Evolutionary conservation across 2,888 invertebrate species (phyloP).

Genomic region (Melipona beecheii): DNA sequence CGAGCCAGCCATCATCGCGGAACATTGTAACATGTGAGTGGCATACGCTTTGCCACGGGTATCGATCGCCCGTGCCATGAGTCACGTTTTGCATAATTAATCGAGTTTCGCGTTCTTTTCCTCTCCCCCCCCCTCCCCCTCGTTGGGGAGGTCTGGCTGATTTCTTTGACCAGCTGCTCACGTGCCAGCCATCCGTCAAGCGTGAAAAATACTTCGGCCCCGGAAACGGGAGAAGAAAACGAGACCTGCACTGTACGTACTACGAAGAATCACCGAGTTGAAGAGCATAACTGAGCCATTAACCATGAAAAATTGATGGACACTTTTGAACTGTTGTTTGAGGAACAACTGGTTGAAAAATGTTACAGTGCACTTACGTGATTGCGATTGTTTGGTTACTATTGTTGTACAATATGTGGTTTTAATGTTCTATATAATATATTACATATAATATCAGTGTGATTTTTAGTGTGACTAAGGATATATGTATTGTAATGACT

Average conservation of each 20-base stretch:
- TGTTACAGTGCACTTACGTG: too few relatives aligned
- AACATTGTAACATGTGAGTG: slow-evolving; percentile 14
- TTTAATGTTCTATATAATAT: too few relatives aligned
- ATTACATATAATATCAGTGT: too few relatives aligned
- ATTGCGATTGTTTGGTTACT: too few relatives aligned
- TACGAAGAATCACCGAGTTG: too few relatives aligned
- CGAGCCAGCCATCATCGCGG: not conserved
- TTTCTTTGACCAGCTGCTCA: slow-evolving; percentile 45
- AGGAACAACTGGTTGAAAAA: too few relatives aligned
- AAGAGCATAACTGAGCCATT: too few relatives aligned
- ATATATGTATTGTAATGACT: too few relatives aligned
- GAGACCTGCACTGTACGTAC: not conserved
- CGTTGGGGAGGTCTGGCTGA: not conserved
- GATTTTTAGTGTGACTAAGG: too few relatives aligned
- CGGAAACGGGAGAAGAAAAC: slow-evolving; percentile 11
- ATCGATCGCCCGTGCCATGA: slow-evolving; percentile 42
- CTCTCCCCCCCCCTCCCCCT: not conserved
- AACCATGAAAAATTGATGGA: too few relatives aligned
- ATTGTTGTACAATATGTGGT: too few relatives aligned
- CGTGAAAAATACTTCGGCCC: slow-evolving; percentile 14
- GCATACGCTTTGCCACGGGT: slow-evolving; percentile 2
- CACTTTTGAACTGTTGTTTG: too few relatives aligned
- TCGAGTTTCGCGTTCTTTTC: slow-evolving; percentile 38
- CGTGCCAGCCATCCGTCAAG: slow-evolving; percentile 26
- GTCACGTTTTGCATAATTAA: slow-evolving; percentile 60